Evolutionary conservation across 2,888 invertebrate genomes (phyloP), one percentile per base, ranked within the genome.

Genomic region (Panorpa germanica): DNA sequence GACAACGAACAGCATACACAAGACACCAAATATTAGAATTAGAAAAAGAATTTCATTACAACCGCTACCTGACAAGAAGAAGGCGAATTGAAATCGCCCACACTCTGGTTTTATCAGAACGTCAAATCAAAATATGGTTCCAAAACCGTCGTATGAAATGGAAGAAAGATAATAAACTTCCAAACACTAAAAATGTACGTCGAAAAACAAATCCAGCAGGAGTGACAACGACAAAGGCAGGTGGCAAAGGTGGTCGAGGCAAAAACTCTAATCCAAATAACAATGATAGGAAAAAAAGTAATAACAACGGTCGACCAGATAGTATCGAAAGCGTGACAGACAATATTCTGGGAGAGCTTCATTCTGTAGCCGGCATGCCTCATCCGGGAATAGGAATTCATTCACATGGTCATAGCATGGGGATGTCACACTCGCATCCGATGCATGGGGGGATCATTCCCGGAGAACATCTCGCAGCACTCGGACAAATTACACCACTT

Each of bases 31-130:
- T 93, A 50, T 65, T 95, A 53, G 93, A 95, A 59, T 64, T 95
- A 48, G 93, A 93, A 55, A 93, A 93, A 54, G 93, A 93, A 63
- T 95, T 95, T 57, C 91, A 93, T 56, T 93, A 82, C 66, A 95
- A 93, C 65, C 72, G 88, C 49, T 95, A 95, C 63, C 67, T 95
- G 54, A 91, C 93, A 35, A 69, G 95, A 44, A 69, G 93, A 53
- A 67, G 93, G 59, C 67, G 95, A 52, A 91, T 95, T 58, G 95
- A 95, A 63, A 93, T 95, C 53, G 93, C 95, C 25, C 93, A 95
- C 58, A 81, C 86, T 43, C 68, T 95, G 53, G 83, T 86, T 52
- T 66, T 95, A 45, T 85, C 88, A 35, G 86, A 86, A 51, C 60
- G 86, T 43, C 86, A 86, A 60, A 85, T 82, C 45, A 82, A 82